phyloP scores from a whole-genome alignment of 1,140 invertebrate genomes.

The Leptonema lineaticorne region DNA sequence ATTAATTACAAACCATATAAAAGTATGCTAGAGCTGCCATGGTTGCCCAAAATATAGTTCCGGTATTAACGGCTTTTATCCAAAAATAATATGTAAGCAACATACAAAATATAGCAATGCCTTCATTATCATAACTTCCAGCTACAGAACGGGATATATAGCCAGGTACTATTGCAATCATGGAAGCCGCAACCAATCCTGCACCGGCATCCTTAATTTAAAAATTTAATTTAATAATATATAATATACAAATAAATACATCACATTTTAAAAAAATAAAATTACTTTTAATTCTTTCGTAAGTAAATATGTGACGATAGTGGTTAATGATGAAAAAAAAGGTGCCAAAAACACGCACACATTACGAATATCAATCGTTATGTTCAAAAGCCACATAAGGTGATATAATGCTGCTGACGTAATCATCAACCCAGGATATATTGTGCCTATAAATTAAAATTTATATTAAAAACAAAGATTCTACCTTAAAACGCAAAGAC shows the following conservation, averaged over 20 bases:
- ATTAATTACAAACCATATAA: constrained; percentile 79
- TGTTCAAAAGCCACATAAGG: constrained; percentile 84
- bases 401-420: constrained; percentile 93
- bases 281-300: constrained; percentile 91
- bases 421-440: constrained; percentile 97
- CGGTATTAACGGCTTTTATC: constrained; percentile 97
- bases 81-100: constrained; percentile 95
- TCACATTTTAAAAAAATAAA: constrained; percentile 30
- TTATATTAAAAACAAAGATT: not conserved
- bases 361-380: constrained; percentile 95
- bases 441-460: constrained; percentile 67
- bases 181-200: constrained; percentile 88
- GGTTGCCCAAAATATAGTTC: constrained; percentile 88
- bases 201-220: constrained; percentile 79
- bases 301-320: constrained; percentile 91
- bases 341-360: constrained; percentile 98
- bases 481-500: not conserved
- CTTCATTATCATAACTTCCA: constrained; percentile 98
- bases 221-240: constrained; percentile 6
- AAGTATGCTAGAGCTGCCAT: constrained; percentile 93
- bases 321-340: constrained; percentile 94
- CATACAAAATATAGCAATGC: constrained; percentile 99
- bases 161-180: constrained; percentile 96
- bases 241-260: not conserved
- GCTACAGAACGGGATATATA: constrained; percentile 97